Conservation (phyloP, 35 echinoderm and acorn worm genomes). For the Acanthaster planci region DNA sequence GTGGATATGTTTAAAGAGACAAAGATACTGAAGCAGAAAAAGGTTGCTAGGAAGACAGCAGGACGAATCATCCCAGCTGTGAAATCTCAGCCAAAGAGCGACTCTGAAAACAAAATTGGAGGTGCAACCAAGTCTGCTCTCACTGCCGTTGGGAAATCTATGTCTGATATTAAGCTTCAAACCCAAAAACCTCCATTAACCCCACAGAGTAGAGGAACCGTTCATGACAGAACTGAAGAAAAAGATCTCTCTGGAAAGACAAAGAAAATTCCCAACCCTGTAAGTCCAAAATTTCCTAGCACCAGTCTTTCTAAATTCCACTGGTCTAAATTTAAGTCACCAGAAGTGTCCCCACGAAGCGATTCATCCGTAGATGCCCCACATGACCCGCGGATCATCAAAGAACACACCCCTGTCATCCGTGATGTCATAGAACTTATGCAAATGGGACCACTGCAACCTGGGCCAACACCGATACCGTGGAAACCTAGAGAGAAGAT, state of each 20-base stretch:
- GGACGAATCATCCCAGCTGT: not conserved
- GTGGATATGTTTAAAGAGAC: not conserved
- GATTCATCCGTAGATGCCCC: not conserved
- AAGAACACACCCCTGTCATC: slow-evolving; percentile 71
- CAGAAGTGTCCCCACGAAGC: slow-evolving; percentile 47
- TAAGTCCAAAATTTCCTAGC: slow-evolving; percentile 59
- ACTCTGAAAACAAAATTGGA: not conserved
- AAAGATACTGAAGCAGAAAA: not conserved
- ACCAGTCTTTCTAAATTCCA: slow-evolving; percentile 6
- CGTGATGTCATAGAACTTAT: slow-evolving; percentile 67
- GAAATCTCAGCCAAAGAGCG: not conserved
- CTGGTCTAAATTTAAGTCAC: slow-evolving; percentile 46
- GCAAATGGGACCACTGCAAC: slow-evolving; percentile 9
- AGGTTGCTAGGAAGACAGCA: not conserved
- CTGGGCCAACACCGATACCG: slow-evolving; percentile 5
- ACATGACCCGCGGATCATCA: not conserved
- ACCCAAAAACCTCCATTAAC: not conserved
- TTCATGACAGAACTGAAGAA: slow-evolving; percentile 12
- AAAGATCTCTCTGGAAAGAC: too few species aligned
- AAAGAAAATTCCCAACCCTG: slow-evolving; percentile 45
- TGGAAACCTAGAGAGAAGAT: slow-evolving; percentile 33
- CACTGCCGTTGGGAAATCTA: not conserved
- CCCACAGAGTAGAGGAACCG: not conserved
- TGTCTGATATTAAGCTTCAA: not conserved
- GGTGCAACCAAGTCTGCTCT: not conserved